Evolutionary conservation across 2,113 vertebrate genomes (phyloP).

Genomic region (Halcyon senegalensis): DNA sequence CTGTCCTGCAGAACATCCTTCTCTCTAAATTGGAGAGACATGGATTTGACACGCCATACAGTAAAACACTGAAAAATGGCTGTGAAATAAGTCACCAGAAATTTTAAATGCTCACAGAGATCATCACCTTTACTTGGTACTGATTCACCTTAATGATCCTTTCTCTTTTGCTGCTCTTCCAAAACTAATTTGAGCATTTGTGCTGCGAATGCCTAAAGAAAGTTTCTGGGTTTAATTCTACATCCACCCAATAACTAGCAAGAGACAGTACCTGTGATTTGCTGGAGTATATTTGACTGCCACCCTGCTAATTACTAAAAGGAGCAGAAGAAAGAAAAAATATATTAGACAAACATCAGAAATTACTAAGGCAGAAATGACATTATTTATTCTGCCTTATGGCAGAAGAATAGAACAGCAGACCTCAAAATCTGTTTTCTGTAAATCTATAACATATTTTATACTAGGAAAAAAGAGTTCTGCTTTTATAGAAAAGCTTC

Average conservation of each 20-base stretch:
- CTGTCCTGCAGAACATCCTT: background rate
- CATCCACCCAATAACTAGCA: background rate
- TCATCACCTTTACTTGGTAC: background rate
- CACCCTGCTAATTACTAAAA: background rate
- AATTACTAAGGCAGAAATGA: background rate
- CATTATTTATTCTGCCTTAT: background rate
- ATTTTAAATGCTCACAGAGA: background rate
- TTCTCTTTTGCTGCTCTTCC: background rate
- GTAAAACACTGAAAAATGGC: background rate
- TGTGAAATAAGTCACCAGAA: background rate
- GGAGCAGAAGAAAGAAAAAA: background rate
- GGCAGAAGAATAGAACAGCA: background rate
- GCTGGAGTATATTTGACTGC: background rate
- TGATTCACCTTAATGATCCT: background rate
- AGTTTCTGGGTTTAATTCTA: background rate
- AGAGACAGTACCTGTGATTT: background rate
- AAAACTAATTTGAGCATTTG: background rate
- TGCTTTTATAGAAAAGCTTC: background rate
- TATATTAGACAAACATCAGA: background rate
- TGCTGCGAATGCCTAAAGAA: background rate
- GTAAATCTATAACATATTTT: background rate
- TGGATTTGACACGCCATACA: background rate
- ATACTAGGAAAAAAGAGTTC: background rate
- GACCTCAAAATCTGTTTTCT: background rate
- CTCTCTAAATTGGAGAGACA: background rate